phyloP scores from a whole-genome alignment of 1,140 invertebrate species.

The Tribolium madens region DNA sequence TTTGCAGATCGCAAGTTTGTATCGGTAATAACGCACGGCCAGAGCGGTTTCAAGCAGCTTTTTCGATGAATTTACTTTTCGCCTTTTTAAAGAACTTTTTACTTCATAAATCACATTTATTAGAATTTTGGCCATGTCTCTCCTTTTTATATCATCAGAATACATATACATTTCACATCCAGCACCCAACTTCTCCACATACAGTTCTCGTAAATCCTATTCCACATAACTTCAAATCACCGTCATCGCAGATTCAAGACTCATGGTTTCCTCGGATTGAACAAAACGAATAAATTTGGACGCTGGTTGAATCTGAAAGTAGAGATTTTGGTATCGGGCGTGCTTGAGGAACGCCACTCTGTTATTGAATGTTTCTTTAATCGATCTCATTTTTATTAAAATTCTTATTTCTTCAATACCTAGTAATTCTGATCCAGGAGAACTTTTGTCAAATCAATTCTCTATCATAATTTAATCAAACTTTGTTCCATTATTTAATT shows the following conservation, averaged over 20 bases:
- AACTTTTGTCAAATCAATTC: slow-evolving; percentile 10
- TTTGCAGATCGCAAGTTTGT: neutral
- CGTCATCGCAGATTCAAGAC: slow-evolving; percentile 43
- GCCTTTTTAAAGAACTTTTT: neutral
- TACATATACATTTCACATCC: slow-evolving; percentile 37
- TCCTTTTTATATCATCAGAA: neutral
- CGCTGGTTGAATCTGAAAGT: slow-evolving; percentile 39
- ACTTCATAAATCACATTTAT: slow-evolving; percentile 20
- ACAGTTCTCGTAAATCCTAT: slow-evolving; percentile 31
- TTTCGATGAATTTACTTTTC: slow-evolving; percentile 3
- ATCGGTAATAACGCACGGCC: neutral
- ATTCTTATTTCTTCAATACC: neutral
- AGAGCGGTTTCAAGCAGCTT: neutral
- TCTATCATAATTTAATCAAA: slow-evolving; percentile 24
- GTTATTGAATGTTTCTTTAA: slow-evolving; percentile 19
- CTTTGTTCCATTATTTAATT: slow-evolving; percentile 28
- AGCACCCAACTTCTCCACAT: slow-evolving; percentile 27
- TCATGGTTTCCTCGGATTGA: slow-evolving; percentile 38
- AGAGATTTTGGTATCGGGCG: neutral
- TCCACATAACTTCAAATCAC: slow-evolving; percentile 41
- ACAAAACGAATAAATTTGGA: slow-evolving; percentile 44
- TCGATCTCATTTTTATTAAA: slow-evolving; percentile 7
- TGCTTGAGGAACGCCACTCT: neutral
- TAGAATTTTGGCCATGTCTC: slow-evolving; percentile 22
- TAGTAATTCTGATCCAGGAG: too few relatives aligned